Conservation (phyloP, 2,888 invertebrate genomes). For the Hirtodrosophila duncani region DNA sequence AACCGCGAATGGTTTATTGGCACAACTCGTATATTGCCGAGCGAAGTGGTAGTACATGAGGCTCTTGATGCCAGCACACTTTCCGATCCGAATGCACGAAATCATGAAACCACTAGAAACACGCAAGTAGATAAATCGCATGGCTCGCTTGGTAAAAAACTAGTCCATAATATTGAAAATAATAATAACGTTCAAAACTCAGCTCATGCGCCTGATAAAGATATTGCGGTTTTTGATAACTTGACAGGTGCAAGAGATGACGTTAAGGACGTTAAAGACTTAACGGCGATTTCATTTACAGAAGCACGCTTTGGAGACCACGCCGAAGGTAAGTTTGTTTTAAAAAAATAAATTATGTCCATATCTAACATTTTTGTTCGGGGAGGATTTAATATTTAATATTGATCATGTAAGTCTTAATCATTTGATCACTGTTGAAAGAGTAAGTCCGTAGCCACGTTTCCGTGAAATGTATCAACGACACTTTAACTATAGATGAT, state of each 20-base stretch:
- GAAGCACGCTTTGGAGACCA: neutral
- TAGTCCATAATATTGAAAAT: constrained; percentile 42
- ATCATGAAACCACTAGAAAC: constrained; percentile 13
- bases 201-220: constrained; percentile 28
- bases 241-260: constrained; percentile 46
- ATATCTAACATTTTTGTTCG: too few species aligned
- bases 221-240: constrained; percentile 47
- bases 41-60: constrained; percentile 4
- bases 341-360: too few species aligned
- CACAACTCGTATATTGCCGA: constrained; percentile 39
- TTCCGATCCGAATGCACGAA: constrained; percentile 11
- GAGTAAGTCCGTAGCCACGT: too few species aligned
- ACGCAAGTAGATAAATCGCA: constrained; percentile 44
- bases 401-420: too few species aligned
- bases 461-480: too few species aligned
- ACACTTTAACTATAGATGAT: too few species aligned
- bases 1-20: constrained; percentile 51
- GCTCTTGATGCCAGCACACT: constrained; percentile 5
- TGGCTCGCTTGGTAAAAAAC: constrained; percentile 50
- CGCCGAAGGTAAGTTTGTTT: constrained; percentile 21
- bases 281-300: constrained; percentile 3
- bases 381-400: too few species aligned
- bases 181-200: constrained; percentile 24
- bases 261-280: constrained; percentile 4
- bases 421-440: too few species aligned